phyloP scores from a whole-genome alignment of 2,113 vertebrate species.

The Actenoides lindsayi region DNA sequence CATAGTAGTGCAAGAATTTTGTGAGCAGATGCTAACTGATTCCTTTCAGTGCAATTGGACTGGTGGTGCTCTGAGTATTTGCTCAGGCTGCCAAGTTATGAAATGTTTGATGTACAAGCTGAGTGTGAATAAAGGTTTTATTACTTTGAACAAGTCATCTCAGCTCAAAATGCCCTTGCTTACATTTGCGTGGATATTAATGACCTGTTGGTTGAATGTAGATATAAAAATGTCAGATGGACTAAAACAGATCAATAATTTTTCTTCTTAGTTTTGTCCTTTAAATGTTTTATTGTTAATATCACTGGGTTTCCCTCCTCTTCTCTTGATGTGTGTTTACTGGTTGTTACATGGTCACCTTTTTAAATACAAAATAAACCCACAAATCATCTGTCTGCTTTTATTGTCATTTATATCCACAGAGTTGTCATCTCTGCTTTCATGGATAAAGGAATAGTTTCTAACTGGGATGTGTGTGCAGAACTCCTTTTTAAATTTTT shows the following conservation, averaged over 20 bases:
- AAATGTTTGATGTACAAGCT: constrained; percentile 18
- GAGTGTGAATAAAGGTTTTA: constrained; percentile 51
- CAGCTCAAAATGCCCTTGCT: not conserved
- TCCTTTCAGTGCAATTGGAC: not conserved
- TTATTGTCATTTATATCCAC: not conserved
- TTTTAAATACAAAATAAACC: not conserved
- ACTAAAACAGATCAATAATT: not conserved
- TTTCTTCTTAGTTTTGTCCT: not conserved
- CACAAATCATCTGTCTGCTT: not conserved
- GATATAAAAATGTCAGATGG: constrained; percentile 34
- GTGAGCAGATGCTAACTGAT: not conserved
- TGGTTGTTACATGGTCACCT: not conserved
- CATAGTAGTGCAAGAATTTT: not conserved
- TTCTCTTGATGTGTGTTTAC: not conserved
- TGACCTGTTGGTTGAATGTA: constrained; percentile 14
- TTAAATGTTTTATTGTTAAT: not conserved
- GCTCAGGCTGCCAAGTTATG: constrained; percentile 30
- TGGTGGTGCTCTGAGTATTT: not conserved
- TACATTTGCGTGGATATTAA: constrained; percentile 17
- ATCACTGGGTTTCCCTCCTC: not conserved
- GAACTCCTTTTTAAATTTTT: not conserved
- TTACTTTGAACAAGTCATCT: constrained; percentile 16
- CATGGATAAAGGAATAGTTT: not conserved
- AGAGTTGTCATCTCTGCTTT: not conserved
- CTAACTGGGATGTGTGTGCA: not conserved